These are phyloP conservation scores for Drosophila borborema DNA, from an alignment of 2,888 invertebrate species.

Conservation along the genomic window DNA sequence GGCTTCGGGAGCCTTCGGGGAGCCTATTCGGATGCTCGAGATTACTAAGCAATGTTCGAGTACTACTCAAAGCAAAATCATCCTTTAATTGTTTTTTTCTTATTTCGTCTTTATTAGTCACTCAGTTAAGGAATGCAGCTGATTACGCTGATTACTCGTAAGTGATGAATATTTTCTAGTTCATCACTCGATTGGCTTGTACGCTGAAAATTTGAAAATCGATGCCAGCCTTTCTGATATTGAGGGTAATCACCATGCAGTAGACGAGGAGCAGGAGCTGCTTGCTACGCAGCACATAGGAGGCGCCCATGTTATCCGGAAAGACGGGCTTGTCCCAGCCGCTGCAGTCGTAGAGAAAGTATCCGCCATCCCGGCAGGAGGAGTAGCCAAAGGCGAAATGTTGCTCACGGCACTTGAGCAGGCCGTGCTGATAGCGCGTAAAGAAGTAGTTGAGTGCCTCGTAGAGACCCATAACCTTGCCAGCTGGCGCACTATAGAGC, in stretches of 20 bases:
- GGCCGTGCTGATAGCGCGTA: constrained; percentile 86
- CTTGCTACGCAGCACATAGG: constrained; percentile 87
- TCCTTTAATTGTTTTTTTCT: too few species aligned
- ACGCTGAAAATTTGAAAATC: constrained; percentile 86
- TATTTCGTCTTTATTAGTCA: constrained; percentile 16
- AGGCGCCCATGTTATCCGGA: constrained; percentile 86
- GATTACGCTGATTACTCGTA: background rate
- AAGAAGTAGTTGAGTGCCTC: constrained; percentile 88
- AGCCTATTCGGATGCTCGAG: too few species aligned
- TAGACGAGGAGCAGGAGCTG: constrained; percentile 87
- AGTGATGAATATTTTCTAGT: background rate
- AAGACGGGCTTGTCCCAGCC: constrained; percentile 87
- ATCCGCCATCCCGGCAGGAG: constrained; percentile 85
- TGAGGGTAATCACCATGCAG: constrained; percentile 87
- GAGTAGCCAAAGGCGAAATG: constrained; percentile 86
- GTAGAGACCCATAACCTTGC: constrained; percentile 87
- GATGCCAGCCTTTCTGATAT: constrained; percentile 86
- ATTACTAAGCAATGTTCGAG: too few species aligned
- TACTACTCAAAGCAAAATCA: too few species aligned
- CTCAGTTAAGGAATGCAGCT: background rate
- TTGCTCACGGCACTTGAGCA: constrained; percentile 86
- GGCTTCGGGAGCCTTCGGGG: too few species aligned
- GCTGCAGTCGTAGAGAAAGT: constrained; percentile 89
- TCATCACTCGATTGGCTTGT: constrained; percentile 37
- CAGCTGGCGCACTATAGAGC: constrained; percentile 85